Conservation (phyloP, 2,888 invertebrate species). For the Oasisia sp. region DNA sequence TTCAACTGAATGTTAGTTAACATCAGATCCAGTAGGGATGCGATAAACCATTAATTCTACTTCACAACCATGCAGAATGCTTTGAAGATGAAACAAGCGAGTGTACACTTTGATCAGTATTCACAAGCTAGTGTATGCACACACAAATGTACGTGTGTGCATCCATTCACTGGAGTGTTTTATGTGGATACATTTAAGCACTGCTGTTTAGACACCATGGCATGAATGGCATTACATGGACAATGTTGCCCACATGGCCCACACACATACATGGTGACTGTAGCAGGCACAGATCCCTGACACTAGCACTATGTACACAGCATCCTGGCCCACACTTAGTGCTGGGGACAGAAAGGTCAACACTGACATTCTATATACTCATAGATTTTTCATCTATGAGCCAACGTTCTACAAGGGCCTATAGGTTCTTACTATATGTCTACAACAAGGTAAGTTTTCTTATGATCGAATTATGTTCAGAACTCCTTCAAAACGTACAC, state of each 20-base stretch:
- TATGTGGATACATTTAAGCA: not conserved
- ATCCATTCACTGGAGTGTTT: not conserved
- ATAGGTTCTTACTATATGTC: not conserved
- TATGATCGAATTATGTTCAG: not conserved
- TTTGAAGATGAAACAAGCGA: not conserved
- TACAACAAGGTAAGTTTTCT: not conserved
- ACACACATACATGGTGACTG: not conserved
- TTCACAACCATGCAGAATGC: not conserved
- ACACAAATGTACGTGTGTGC: not conserved
- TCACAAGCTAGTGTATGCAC: not conserved
- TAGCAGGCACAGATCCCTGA: not conserved
- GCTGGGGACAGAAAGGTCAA: not conserved
- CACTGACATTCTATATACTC: not conserved
- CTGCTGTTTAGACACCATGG: not conserved
- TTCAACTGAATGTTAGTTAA: not conserved
- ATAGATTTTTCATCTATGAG: not conserved
- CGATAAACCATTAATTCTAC: not conserved
- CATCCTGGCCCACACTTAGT: not conserved
- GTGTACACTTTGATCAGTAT: not conserved
- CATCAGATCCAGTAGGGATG: not conserved
- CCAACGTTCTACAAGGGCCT: not conserved
- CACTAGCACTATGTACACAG: not conserved
- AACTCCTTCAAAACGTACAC: not conserved
- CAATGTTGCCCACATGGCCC: not conserved
- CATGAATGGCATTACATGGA: not conserved